Evolutionary conservation across 2,888 invertebrate species (phyloP).

Genomic region (Smittia aterrima): DNA sequence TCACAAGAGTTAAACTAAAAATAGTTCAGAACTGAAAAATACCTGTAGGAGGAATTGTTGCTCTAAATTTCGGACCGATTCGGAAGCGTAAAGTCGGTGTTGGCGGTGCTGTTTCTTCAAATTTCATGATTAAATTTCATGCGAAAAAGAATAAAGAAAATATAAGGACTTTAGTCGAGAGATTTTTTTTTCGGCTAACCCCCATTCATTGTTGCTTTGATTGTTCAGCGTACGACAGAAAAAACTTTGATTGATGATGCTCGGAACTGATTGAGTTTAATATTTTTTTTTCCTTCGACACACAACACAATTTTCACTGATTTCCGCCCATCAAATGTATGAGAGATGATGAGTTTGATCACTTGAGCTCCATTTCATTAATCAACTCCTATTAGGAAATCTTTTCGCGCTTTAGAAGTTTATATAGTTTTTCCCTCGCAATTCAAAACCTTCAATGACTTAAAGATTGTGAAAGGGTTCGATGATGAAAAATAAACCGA

Average conservation of each 20-base stretch:
- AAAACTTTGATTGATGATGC: constrained; percentile 27
- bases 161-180: neutral
- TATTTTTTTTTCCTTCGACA: neutral
- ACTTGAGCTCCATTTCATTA: constrained; percentile 5
- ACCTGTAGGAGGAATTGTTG: constrained; percentile 42
- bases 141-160: neutral
- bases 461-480: neutral
- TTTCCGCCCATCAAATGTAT: neutral
- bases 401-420: neutral
- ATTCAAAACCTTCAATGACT: neutral
- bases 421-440: neutral
- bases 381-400: neutral
- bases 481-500: neutral
- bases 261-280: constrained; percentile 2
- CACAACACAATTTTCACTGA: neutral
- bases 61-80: constrained; percentile 42
- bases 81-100: constrained; percentile 4
- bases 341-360: neutral
- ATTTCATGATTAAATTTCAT: no score
- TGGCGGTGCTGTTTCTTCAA: neutral
- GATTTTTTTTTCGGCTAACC: neutral
- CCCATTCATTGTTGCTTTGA: neutral
- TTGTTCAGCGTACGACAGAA: neutral
- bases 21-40: constrained; percentile 34
- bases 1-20: constrained; percentile 39